phyloP scores from a whole-genome alignment of 35 echinoderm and acorn worm species.

The Heliocidaris tuberculata region DNA sequence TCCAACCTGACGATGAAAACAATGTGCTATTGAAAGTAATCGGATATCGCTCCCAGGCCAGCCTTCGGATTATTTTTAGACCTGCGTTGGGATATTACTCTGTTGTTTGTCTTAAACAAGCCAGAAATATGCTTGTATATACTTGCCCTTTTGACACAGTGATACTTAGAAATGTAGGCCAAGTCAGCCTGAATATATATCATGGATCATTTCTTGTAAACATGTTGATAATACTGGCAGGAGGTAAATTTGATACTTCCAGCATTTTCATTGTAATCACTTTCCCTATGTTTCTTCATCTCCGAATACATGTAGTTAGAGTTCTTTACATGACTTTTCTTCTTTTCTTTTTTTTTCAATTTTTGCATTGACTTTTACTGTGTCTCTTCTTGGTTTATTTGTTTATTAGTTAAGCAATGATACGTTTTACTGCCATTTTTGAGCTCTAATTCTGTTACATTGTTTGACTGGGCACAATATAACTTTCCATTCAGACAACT shows the following conservation, averaged over 20 bases:
- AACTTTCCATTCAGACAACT: no score
- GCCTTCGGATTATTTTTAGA: neutral
- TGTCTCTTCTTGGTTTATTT: no score
- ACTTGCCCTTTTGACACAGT: neutral
- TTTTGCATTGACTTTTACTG: no score
- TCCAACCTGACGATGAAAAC: neutral
- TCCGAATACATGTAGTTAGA: no score
- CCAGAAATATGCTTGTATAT: neutral
- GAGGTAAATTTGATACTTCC: neutral
- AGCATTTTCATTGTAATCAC: no score
- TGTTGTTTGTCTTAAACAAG: conserved; percentile 1
- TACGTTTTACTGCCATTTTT: no score
- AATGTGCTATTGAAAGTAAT: neutral
- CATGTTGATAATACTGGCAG: neutral
- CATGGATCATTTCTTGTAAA: neutral
- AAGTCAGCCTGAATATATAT: neutral
- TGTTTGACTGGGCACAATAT: no score
- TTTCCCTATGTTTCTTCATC: no score
- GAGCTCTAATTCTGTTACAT: no score
- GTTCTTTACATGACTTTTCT: no score
- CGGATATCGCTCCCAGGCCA: neutral
- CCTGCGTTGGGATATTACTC: neutral
- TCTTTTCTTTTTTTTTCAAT: no score
- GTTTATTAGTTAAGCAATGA: no score
- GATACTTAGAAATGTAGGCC: neutral